These are phyloP conservation scores for Corythucha ciliata DNA, from an alignment of 2,888 invertebrate genomes.

Conservation along the genomic window DNA sequence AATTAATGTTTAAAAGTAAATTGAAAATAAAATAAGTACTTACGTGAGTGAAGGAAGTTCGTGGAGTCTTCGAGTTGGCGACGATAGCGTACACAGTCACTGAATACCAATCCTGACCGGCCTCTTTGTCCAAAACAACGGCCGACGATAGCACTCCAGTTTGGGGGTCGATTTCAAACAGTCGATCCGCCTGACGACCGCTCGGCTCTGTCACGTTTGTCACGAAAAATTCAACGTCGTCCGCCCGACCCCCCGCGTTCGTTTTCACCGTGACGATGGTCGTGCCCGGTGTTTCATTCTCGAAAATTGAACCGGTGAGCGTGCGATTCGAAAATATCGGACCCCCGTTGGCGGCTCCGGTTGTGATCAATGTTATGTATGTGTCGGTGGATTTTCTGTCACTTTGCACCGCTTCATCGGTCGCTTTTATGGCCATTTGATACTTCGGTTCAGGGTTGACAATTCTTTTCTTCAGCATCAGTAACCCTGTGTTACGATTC, in stretches of 20 bases:
- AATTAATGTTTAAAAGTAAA: background rate
- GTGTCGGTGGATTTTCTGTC: conserved; percentile 81
- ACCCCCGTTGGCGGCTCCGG: conserved; percentile 46
- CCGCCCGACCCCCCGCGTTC: conserved; percentile 46
- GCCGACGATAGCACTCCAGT: conserved; percentile 81
- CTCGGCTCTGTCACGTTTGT: conserved; percentile 46
- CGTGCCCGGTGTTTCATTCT: conserved; percentile 81
- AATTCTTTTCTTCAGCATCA: conserved; percentile 54
- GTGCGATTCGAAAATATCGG: conserved; percentile 55
- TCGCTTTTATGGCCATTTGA: conserved; percentile 75
- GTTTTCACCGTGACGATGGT: conserved; percentile 74
- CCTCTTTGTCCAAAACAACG: conserved; percentile 70
- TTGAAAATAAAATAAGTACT: conserved; percentile 40
- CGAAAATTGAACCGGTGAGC: conserved; percentile 69
- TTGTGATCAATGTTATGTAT: conserved; percentile 71
- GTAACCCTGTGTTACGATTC: conserved; percentile 68
- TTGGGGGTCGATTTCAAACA: conserved; percentile 84
- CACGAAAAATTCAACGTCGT: conserved; percentile 74
- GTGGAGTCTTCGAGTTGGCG: conserved; percentile 55
- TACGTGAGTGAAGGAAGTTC: conserved; percentile 77
- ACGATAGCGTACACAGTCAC: conserved; percentile 79
- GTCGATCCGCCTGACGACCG: conserved; percentile 70
- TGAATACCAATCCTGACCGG: conserved; percentile 70
- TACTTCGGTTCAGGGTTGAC: conserved; percentile 58
- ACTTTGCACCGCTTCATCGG: conserved; percentile 83